A percentile compares a stretch with the other conserved stretches of the same genome.
Conservation (phyloP, 2,113 vertebrate species). For the Heliornis fulica region DNA sequence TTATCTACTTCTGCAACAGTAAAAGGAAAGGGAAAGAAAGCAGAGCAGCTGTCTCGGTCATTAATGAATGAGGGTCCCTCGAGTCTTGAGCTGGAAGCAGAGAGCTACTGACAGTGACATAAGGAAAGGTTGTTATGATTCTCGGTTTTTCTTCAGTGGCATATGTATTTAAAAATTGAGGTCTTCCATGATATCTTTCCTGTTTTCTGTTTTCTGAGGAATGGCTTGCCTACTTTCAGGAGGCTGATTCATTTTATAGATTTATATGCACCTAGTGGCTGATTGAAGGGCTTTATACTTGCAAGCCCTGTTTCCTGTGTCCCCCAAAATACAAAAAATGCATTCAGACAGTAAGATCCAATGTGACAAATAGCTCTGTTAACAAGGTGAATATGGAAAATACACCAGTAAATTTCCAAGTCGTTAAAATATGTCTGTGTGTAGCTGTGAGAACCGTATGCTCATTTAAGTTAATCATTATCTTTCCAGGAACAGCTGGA, state of each 20-base stretch:
- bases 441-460: background rate
- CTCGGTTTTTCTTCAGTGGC: background rate
- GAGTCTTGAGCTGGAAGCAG: background rate
- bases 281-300: background rate
- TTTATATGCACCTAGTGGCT: background rate
- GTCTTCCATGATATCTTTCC: background rate
- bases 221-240: background rate
- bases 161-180: background rate
- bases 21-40: background rate
- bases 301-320: background rate
- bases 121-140: background rate
- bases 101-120: background rate
- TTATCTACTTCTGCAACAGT: background rate
- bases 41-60: accelerated
- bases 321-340: background rate
- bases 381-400: background rate
- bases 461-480: background rate
- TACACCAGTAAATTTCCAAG: background rate
- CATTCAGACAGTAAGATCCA: background rate
- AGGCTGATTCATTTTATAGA: background rate
- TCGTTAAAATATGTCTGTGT: background rate
- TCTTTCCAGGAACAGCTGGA: background rate
- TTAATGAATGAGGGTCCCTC: background rate
- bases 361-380: background rate
- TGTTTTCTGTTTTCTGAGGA: background rate